Evolutionary conservation across 2,888 invertebrate species (phyloP).

Genomic region (Nephrotoma guestfalica): DNA sequence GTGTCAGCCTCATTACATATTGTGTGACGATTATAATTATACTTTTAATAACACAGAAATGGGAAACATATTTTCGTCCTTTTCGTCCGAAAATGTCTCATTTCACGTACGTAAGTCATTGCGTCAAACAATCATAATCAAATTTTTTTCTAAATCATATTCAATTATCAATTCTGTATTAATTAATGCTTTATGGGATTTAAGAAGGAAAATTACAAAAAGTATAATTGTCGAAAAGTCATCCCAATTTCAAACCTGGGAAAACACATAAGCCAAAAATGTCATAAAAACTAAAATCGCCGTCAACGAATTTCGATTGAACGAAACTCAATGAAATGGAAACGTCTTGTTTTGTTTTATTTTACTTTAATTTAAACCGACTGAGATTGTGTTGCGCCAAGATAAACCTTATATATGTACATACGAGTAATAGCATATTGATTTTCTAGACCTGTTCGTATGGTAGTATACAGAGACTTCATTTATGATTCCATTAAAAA

Average conservation of each 20-base stretch:
- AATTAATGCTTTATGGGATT: no score
- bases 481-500: slow-evolving; percentile 2
- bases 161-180: no score
- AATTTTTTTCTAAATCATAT: no score
- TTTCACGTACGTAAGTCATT: no score
- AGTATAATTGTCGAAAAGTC: neutral
- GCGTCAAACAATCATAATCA: no score
- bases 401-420: no score
- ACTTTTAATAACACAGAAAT: no score
- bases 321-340: neutral
- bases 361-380: neutral
- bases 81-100: no score
- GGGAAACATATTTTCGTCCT: no score
- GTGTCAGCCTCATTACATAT: no score
- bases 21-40: no score
- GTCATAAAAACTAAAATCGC: neutral
- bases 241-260: neutral
- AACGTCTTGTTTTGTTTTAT: neutral
- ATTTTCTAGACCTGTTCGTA: neutral
- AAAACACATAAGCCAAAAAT: neutral
- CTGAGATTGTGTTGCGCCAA: neutral
- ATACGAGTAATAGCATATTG: neutral
- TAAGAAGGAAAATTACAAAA: no score
- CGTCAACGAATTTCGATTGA: neutral
- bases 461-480: neutral